A percentile compares a stretch with the other conserved stretches of the same genome.
Evolutionary conservation across 2,113 vertebrate species (phyloP).

Genomic region (Laticauda laticaudata): DNA sequence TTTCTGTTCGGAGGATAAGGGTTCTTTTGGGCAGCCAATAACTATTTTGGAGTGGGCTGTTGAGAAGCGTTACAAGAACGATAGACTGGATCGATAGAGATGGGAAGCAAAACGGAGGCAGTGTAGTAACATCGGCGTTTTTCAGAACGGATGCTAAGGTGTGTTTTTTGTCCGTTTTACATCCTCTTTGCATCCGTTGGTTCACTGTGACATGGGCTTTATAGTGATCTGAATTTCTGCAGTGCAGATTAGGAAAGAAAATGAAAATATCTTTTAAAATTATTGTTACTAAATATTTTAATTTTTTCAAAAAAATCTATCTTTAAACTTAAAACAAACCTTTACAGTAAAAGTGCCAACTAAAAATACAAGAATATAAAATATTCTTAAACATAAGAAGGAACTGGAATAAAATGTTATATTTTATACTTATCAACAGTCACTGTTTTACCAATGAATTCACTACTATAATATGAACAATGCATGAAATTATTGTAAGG

Average conservation of each 20-base stretch:
- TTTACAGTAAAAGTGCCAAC: neutral
- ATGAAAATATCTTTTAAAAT: neutral
- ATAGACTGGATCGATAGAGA: too few relatives aligned
- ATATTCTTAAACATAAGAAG: neutral
- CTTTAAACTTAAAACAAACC: neutral
- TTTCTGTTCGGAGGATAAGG: too few relatives aligned
- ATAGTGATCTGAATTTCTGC: neutral
- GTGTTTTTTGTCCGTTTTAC: too few relatives aligned
- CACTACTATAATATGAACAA: neutral
- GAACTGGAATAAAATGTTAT: neutral
- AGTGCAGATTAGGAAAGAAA: neutral
- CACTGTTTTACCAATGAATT: neutral
- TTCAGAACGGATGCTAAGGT: too few relatives aligned
- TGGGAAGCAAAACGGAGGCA: too few relatives aligned
- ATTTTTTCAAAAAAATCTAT: neutral
- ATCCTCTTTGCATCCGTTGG: too few relatives aligned
- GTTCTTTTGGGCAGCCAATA: too few relatives aligned
- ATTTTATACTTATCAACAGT: neutral
- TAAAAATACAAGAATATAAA: neutral
- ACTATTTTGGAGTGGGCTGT: too few relatives aligned
- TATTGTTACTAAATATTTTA: neutral
- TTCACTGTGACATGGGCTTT: too few relatives aligned
- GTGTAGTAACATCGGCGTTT: too few relatives aligned
- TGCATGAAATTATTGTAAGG: neutral
- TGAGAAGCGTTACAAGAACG: too few relatives aligned